A percentile compares a stretch with the other conserved stretches of the same genome.
Conservation (phyloP, 1,140 invertebrate genomes). For the Bombus terrestris region DNA sequence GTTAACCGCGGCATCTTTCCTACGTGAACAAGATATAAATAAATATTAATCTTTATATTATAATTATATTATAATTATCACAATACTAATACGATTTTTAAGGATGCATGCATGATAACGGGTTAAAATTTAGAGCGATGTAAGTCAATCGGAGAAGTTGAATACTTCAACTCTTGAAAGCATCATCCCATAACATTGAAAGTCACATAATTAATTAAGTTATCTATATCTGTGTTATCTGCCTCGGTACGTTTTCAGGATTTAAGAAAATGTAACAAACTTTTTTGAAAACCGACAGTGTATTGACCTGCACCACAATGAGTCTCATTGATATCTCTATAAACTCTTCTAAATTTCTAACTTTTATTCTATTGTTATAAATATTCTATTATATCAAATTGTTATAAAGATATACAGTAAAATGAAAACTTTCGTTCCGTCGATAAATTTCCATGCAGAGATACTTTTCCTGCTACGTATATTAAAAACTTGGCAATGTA, state of each 20-base stretch:
- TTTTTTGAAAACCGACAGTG: too few species aligned
- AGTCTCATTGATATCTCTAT: too few species aligned
- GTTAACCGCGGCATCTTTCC: constrained; percentile 94
- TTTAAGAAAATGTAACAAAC: too few species aligned
- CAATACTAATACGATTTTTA: background rate
- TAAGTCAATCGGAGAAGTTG: background rate
- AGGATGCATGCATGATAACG: background rate
- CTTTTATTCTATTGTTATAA: too few species aligned
- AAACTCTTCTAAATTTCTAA: too few species aligned
- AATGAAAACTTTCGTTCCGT: background rate
- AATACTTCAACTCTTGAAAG: background rate
- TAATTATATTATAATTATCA: too few species aligned
- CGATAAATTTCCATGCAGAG: background rate
- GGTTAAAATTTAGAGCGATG: background rate
- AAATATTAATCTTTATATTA: background rate
- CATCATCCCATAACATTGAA: too few species aligned
- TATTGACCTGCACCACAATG: too few species aligned
- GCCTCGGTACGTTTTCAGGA: too few species aligned
- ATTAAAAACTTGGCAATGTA: background rate
- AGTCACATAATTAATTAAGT: background rate
- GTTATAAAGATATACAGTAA: background rate
- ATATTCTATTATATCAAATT: background rate
- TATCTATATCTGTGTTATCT: too few species aligned
- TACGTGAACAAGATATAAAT: constrained; percentile 74
- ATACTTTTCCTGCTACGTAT: background rate